Conservation (phyloP, 2,888 invertebrate species). For the Coenonympha arcania region DNA sequence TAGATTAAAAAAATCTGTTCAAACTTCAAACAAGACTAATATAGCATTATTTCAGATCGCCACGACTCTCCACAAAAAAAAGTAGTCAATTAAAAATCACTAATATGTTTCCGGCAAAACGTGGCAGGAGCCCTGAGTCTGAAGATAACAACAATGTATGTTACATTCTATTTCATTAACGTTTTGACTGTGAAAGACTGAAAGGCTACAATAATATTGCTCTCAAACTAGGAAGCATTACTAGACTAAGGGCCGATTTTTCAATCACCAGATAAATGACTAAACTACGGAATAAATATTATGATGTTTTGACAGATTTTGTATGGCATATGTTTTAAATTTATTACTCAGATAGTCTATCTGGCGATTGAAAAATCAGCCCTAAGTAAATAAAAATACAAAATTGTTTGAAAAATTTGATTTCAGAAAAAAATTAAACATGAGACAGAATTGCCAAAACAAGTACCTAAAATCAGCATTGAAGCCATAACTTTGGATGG, state of each 20-base stretch:
- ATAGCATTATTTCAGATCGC: slow-evolving; percentile 13
- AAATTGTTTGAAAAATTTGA: neutral
- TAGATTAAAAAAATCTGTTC: too few species aligned
- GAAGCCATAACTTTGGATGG: slow-evolving; percentile 14
- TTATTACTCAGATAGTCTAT: too few species aligned
- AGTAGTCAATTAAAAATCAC: slow-evolving; percentile 43
- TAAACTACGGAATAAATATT: too few species aligned
- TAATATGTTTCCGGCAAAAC: slow-evolving; percentile 44
- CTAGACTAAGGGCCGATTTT: too few species aligned
- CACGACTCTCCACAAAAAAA: neutral
- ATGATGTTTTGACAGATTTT: too few species aligned
- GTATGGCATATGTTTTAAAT: too few species aligned
- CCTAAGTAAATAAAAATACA: too few species aligned
- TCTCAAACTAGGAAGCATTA: too few species aligned
- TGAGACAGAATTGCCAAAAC: slow-evolving; percentile 20
- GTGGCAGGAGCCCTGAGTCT: slow-evolving; percentile 39
- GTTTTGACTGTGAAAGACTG: neutral
- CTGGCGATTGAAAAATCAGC: too few species aligned
- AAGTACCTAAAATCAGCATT: slow-evolving; percentile 5
- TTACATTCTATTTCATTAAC: neutral
- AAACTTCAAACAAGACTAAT: neutral
- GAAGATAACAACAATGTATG: slow-evolving; percentile 13
- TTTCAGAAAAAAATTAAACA: slow-evolving; percentile 48
- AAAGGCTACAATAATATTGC: too few species aligned
- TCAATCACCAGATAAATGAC: too few species aligned